Percentiles rank a stretch among this genome's conserved stretches.
Conservation (phyloP, 2,888 invertebrate species). For the Melieria omissa region DNA sequence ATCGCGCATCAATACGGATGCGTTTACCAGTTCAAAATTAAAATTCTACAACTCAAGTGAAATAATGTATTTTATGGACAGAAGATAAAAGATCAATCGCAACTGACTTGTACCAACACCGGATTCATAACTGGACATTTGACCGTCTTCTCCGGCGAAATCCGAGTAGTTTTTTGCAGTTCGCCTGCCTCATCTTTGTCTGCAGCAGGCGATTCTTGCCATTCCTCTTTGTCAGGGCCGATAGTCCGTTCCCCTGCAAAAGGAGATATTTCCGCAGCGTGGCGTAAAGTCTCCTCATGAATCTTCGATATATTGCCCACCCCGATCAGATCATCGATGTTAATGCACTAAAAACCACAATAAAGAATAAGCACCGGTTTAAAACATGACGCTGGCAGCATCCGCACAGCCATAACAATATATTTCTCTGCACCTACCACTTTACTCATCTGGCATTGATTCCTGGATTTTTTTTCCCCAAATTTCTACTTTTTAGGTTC, state of each 20-base stretch:
- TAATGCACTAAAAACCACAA: conserved; percentile 32
- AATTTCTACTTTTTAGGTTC: background rate
- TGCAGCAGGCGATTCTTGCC: background rate
- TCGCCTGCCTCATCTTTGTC: background rate
- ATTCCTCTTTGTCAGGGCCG: conserved; percentile 50
- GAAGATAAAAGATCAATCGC: too few relatives aligned
- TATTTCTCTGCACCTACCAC: conserved; percentile 13
- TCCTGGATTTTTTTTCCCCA: background rate
- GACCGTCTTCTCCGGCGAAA: too few relatives aligned
- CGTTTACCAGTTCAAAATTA: conserved; percentile 52
- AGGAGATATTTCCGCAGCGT: conserved; percentile 52
- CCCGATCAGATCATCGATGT: conserved; percentile 37
- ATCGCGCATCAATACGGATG: conserved; percentile 51
- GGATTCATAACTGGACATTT: too few relatives aligned
- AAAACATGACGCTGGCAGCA: background rate
- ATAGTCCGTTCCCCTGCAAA: conserved; percentile 54
- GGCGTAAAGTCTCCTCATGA: conserved; percentile 46
- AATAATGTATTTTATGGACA: background rate
- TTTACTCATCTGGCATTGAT: conserved; percentile 25
- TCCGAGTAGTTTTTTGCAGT: too few relatives aligned
- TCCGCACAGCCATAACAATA: background rate
- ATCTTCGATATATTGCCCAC: conserved; percentile 42
- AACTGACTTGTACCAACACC: too few relatives aligned
- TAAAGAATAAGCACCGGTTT: background rate
- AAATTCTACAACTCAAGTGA: conserved; percentile 39